Conservation (phyloP, 1,140 invertebrate species). For the Drosophila insularis region DNA sequence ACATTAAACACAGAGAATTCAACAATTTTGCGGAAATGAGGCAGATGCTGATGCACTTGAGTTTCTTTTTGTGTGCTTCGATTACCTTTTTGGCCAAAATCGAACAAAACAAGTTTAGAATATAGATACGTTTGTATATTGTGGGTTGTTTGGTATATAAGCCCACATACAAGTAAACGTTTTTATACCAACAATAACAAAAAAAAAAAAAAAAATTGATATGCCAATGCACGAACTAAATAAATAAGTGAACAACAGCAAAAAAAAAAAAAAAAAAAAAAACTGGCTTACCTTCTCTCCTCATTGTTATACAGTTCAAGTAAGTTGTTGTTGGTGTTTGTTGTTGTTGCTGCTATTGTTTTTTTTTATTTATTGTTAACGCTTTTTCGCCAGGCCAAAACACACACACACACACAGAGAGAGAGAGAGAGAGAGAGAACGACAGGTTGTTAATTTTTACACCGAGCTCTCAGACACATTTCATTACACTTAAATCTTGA, state of each 20-base stretch:
- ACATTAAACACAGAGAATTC: constrained; percentile 38
- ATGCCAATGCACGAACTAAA: constrained; percentile 49
- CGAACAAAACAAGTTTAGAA: constrained; percentile 39
- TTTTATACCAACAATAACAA: neutral
- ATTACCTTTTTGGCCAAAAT: constrained; percentile 6
- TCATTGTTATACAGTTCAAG: constrained; percentile 75
- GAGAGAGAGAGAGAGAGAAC: constrained; percentile 19
- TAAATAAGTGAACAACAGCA: constrained; percentile 36
- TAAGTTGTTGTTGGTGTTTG: constrained; percentile 42
- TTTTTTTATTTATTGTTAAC: constrained; percentile 77
- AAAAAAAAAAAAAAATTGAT: constrained; percentile 25
- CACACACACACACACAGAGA: neutral
- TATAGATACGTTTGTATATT: constrained; percentile 9
- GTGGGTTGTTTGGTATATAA: constrained; percentile 2
- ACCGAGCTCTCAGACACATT: constrained; percentile 61
- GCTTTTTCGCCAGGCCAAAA: constrained; percentile 65
- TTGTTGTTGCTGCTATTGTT: constrained; percentile 56
- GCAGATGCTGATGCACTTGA: constrained; percentile 43
- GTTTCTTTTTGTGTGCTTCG: constrained; percentile 1
- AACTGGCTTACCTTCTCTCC: constrained; percentile 79
- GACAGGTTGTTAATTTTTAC: constrained; percentile 74
- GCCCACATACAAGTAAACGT: constrained; percentile 19
- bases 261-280: too few relatives aligned
- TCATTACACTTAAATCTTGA: constrained; percentile 63
- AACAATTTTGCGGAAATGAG: constrained; percentile 49